These are phyloP conservation scores for Myrmecophaga tridactyla DNA, from an alignment of 2,113 vertebrate species.

Conservation along the genomic window DNA sequence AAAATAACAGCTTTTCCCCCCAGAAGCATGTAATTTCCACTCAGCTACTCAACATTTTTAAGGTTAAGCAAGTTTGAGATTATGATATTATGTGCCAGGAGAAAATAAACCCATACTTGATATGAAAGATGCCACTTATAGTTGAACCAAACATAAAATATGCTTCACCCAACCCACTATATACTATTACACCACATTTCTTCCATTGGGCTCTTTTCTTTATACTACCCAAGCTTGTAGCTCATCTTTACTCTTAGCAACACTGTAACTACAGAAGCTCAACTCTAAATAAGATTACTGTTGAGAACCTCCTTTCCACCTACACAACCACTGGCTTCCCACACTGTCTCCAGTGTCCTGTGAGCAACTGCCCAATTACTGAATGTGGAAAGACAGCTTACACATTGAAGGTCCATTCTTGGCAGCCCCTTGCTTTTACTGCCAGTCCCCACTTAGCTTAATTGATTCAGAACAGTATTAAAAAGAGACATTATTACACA, in stretches of 20 bases:
- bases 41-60: constrained; percentile 67
- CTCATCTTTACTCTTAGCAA: constrained; percentile 58
- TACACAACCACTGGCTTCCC: constrained; percentile 69
- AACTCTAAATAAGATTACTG: constrained; percentile 70
- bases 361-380: constrained; percentile 71
- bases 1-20: neutral
- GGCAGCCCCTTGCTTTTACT: constrained; percentile 63
- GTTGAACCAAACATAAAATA: constrained; percentile 63
- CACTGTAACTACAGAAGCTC: constrained; percentile 57
- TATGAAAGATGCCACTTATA: constrained; percentile 68
- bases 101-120: constrained; percentile 67
- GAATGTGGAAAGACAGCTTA: constrained; percentile 71
- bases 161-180: constrained; percentile 52
- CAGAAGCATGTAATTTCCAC: constrained; percentile 69
- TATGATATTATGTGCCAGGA: constrained; percentile 63
- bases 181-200: constrained; percentile 48
- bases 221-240: constrained; percentile 41
- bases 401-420: constrained; percentile 71
- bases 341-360: constrained; percentile 67
- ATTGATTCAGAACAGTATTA: constrained; percentile 75
- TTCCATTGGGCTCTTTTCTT: constrained; percentile 48
- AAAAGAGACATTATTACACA: constrained; percentile 77
- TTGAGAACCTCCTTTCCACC: constrained; percentile 68
- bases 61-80: constrained; percentile 61
- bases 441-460: constrained; percentile 66